Percentiles rank a stretch among this genome's conserved stretches.
Conservation (phyloP, 2,888 invertebrate species). For the Octonoba sinensis region DNA sequence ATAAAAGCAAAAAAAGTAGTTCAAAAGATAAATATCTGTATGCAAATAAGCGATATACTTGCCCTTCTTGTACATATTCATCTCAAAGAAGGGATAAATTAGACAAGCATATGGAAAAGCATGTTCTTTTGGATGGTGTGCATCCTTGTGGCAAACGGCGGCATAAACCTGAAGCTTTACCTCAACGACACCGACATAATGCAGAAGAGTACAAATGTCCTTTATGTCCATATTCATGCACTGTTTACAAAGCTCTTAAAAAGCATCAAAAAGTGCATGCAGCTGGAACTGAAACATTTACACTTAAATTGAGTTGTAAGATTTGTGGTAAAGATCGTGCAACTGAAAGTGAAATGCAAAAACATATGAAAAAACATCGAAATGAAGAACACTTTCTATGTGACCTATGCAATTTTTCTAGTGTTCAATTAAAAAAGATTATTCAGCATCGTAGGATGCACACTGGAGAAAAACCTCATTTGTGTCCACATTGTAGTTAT, state of each 20-base stretch:
- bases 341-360: conserved; percentile 73
- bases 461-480: conserved; percentile 75
- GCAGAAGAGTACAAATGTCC: conserved; percentile 75
- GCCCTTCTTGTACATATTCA: conserved; percentile 69
- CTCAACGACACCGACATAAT: conserved; percentile 71
- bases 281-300: conserved; percentile 66
- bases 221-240: conserved; percentile 75
- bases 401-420: conserved; percentile 75
- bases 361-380: conserved; percentile 75
- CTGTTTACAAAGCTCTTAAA: conserved; percentile 75
- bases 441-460: conserved; percentile 76
- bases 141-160: conserved; percentile 73
- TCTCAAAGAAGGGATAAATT: conserved; percentile 72
- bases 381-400: conserved; percentile 74
- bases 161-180: conserved; percentile 69
- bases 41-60: conserved; percentile 69
- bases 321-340: conserved; percentile 75
- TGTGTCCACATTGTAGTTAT: conserved; percentile 76
- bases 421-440: conserved; percentile 76
- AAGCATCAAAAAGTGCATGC: conserved; percentile 74
- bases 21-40: conserved; percentile 11
- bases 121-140: conserved; percentile 72
- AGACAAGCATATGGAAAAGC: conserved; percentile 73
- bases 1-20: conserved; percentile 49
- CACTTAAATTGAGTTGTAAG: conserved; percentile 72